These are phyloP conservation scores for Lordiphosa stackelbergi DNA, from an alignment of 1,140 invertebrate species.

Conservation along the genomic window DNA sequence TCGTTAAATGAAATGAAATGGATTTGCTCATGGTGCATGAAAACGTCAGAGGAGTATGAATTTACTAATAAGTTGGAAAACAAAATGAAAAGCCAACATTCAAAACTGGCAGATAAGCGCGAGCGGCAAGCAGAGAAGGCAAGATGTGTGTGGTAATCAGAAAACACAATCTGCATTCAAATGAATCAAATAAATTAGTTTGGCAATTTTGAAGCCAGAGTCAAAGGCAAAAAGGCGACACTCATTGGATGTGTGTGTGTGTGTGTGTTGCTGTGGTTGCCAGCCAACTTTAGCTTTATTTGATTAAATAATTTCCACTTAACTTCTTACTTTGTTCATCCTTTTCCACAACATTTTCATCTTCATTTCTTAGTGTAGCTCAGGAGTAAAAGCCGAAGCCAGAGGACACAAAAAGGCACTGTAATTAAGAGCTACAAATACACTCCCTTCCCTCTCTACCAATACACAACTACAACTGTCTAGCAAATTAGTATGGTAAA, in stretches of 20 bases:
- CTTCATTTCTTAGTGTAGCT: slow-evolving; percentile 27
- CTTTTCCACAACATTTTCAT: slow-evolving; percentile 18
- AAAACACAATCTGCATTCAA: slow-evolving; percentile 71
- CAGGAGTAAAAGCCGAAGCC: slow-evolving; percentile 19
- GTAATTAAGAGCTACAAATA: slow-evolving; percentile 60
- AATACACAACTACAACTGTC: slow-evolving; percentile 43
- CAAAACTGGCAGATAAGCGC: slow-evolving; percentile 51
- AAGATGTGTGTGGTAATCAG: slow-evolving; percentile 24
- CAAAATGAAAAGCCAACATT: slow-evolving; percentile 31
- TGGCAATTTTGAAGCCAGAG: slow-evolving; percentile 52
- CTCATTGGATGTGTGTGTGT: slow-evolving; percentile 2
- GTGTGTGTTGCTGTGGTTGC: slow-evolving; percentile 27
- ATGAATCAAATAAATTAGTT: slow-evolving; percentile 76
- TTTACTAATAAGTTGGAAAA: slow-evolving; percentile 58
- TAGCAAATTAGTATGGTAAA: slow-evolving; percentile 67
- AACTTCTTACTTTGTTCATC: slow-evolving; percentile 50
- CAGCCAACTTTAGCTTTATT: slow-evolving; percentile 58
- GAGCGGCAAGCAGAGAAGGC: slow-evolving; percentile 1
- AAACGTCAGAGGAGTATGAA: slow-evolving; percentile 55
- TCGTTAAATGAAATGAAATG: slow-evolving; percentile 34
- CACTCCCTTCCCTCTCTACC: slow-evolving; percentile 16
- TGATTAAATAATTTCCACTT: slow-evolving; percentile 75
- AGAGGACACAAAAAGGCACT: slow-evolving; percentile 46
- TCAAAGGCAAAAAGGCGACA: slow-evolving; percentile 17
- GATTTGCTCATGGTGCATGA: slow-evolving; percentile 39